Evolutionary conservation across 1,140 invertebrate species (phyloP), one percentile per base, ranked within the genome.

Genomic region (Drosophila prosaltans): DNA sequence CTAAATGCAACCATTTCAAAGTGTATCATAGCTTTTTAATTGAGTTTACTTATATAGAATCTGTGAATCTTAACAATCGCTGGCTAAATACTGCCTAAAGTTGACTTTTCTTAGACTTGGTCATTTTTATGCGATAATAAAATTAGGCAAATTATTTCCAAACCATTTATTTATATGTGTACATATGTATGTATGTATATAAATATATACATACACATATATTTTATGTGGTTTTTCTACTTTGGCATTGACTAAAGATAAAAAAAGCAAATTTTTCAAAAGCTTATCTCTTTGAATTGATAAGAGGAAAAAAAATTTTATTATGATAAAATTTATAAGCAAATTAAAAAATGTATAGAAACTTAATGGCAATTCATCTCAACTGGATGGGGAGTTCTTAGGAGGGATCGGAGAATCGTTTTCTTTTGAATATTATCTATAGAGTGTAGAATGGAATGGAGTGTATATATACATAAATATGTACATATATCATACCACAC

Each of bases 121-220:
- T 26, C 45, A 7, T 51, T 9, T 26, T 51, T 51, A 26, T 51
- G 1, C 2, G 45, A 10, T 51, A 51, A 51, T 51, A 26, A 51
- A 85, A 81, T 81, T 85, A 78, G 65, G 70, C 48, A 75, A 81
- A 72, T 85, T 69, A 84, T 81, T 72, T 70, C 74, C 63, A 70
- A 71, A 59, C 55, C 5, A 63, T 45, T 75, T 85, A 74, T 80
- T 75, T 76, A 78, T 69, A 63, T 80, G 63, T 65, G 45, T 30
- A 3, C 0, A 0, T 30, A 30, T 30, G 2, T 16, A 16, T 16
- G 16, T 16, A 16, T 16, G 16, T 16, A 16, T 16, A 16, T 16
- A 16, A 0, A 16, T 16, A 16, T 16, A 0, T 16, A 16, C 16
- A 16, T 16, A 16, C 16, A 16, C 0, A 16, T 16, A 16, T 16